Evolutionary conservation across 1,140 invertebrate genomes (phyloP).

Genomic region (Vollenhovia emeryi): DNA sequence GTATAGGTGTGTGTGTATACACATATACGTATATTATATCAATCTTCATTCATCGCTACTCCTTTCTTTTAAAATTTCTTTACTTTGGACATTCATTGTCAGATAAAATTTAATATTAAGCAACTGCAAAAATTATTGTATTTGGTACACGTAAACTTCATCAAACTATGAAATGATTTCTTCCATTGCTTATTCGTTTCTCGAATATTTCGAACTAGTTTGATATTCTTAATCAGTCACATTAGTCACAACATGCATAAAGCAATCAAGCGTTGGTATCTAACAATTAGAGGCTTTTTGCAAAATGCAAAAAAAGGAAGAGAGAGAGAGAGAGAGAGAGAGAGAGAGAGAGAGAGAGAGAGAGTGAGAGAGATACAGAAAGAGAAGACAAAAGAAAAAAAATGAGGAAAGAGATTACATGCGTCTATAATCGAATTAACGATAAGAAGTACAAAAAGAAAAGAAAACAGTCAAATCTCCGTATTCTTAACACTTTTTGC

Average conservation of each 20-base stretch:
- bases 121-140: not conserved
- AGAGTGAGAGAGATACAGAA: slow-evolving; percentile 1
- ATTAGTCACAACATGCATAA: slow-evolving; percentile 47
- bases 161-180: not conserved
- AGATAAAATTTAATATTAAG: not conserved
- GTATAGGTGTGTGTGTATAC: not conserved
- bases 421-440: slow-evolving; percentile 1
- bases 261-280: slow-evolving; percentile 29
- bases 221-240: slow-evolving; percentile 11
- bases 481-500: not conserved
- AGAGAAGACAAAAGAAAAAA: slow-evolving; percentile 8
- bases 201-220: not conserved
- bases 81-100: not conserved
- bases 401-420: slow-evolving; percentile 4
- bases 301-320: not conserved
- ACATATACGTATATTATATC: not conserved
- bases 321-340: not conserved
- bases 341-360: not conserved
- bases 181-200: not conserved
- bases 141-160: not conserved
- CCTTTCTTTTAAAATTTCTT: not conserved
- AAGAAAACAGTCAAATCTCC: not conserved
- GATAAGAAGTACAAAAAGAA: slow-evolving; percentile 6
- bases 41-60: not conserved
- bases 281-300: not conserved